Evolutionary conservation across 1,140 invertebrate genomes (phyloP), one percentile per base, ranked within the genome.

Genomic region (Grapholita molesta): DNA sequence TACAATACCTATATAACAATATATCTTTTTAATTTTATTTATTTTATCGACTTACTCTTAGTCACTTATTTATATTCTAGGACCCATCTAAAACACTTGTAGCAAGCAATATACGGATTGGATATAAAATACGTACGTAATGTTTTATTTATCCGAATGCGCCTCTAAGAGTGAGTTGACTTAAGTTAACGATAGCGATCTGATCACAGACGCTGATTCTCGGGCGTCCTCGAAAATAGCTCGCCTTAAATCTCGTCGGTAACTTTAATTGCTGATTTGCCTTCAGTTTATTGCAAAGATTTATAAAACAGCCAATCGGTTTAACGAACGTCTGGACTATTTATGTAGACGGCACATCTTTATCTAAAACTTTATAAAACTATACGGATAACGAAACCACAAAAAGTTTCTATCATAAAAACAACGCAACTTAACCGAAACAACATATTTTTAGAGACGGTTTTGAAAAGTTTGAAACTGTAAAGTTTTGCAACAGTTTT

Each of bases 131-230:
- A n/a, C n/a, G n/a, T n/a, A 38, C 15, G 35, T 15, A 3, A 38
- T 38, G 11, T n/a, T 38, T 38, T 38, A 0, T 6, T n/a, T n/a
- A 38, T 38, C 35, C n/a, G 2, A 38, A 38, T 24, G 25, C 35
- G 35, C 32, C 28, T 18, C 64, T 70, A 67, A 66, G 53, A 72
- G 55, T 68, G 42, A 70, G 68, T 28, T 21, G 25, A 25, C 28
- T 67, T 42, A 70, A 71, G 48, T 74, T 71, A 28, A 33, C 35
- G 74, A 76, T 74, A 69, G n/a, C 28, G 25, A 76, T 76, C 75
- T 71, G 70, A 76, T 38, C 53, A 71, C 67, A 64, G 61, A 69
- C 48, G 28, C 66, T 65, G 57, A 33, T 66, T 18, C 55, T 30
- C 12, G 32, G 25, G 55, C 55, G 28, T 61, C 28, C 25, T 35